Evolutionary conservation across 2,113 vertebrate genomes (phyloP).

Genomic region (Arothron firmamentum): DNA sequence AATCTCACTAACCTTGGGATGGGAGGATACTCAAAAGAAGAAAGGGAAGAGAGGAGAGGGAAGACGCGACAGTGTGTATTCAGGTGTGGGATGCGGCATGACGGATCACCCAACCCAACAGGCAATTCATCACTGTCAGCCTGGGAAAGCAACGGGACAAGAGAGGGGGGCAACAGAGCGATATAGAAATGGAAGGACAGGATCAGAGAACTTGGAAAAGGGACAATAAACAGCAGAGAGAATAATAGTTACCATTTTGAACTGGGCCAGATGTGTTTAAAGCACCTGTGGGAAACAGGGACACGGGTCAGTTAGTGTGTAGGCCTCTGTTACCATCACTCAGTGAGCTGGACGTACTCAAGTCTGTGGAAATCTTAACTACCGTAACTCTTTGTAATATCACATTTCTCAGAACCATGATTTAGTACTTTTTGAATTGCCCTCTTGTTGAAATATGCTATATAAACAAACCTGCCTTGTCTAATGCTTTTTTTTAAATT

Average conservation of each 20-base stretch:
- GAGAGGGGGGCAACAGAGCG: slow-evolving; percentile 13
- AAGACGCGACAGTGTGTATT: slow-evolving; percentile 50
- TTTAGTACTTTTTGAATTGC: too few relatives aligned
- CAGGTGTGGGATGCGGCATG: slow-evolving; percentile 64
- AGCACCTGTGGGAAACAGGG: too few relatives aligned
- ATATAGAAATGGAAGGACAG: background rate
- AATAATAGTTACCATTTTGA: background rate
- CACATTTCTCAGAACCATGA: too few relatives aligned
- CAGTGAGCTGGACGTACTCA: too few relatives aligned
- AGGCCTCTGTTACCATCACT: too few relatives aligned
- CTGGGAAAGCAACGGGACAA: slow-evolving; percentile 25
- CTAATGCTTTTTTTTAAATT: background rate
- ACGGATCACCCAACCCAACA: slow-evolving; percentile 65
- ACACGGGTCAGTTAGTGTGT: too few relatives aligned
- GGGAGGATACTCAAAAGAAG: slow-evolving; percentile 35
- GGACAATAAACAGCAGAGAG: background rate
- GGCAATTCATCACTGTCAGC: slow-evolving; percentile 74
- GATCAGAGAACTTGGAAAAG: background rate
- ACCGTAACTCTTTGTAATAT: too few relatives aligned
- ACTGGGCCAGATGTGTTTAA: too few relatives aligned
- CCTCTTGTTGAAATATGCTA: background rate
- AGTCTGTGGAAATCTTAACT: too few relatives aligned
- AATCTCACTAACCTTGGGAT: slow-evolving; percentile 62
- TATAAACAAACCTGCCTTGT: background rate
- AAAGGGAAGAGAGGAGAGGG: slow-evolving; percentile 28